phyloP scores from a whole-genome alignment of 1,140 invertebrate species.

The Thaumetopoea pityocampa region DNA sequence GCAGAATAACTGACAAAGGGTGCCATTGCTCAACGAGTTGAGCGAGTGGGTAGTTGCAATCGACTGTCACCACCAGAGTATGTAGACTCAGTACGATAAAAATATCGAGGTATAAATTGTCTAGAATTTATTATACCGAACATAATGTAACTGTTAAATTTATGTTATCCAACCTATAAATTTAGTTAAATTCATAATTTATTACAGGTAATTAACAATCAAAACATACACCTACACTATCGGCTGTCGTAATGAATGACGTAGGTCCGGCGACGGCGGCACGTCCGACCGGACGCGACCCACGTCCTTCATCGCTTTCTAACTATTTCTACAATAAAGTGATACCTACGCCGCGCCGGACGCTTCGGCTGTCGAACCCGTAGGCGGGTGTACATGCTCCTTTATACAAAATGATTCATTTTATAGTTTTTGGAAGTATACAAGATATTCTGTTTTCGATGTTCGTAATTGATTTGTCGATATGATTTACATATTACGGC shows the following conservation, averaged over 20 bases:
- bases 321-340: constrained; percentile 32
- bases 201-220: constrained; percentile 31
- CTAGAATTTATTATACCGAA: constrained; percentile 12
- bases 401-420: constrained; percentile 35
- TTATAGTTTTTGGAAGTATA: constrained; percentile 22
- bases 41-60: too few species aligned
- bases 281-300: constrained; percentile 39
- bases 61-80: too few species aligned
- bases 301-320: constrained; percentile 40
- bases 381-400: constrained; percentile 33
- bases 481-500: constrained; percentile 19
- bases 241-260: constrained; percentile 28
- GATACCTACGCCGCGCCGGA: constrained; percentile 23
- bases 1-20: too few species aligned
- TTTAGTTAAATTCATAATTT: constrained; percentile 8
- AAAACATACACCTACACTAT: constrained; percentile 28
- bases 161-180: constrained; percentile 4
- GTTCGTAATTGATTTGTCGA: constrained; percentile 25
- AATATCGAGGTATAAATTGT: constrained; percentile 13
- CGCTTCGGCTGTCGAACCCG: constrained; percentile 17
- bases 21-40: constrained; percentile 4
- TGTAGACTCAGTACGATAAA: constrained; percentile 6
- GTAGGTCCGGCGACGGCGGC: constrained; percentile 36
- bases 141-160: constrained; percentile 15
- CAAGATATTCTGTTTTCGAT: constrained; percentile 16